Percentiles rank a stretch among this genome's conserved stretches.
phyloP scores from a whole-genome alignment of 2,888 invertebrate genomes.

The Cephus sareptanus region DNA sequence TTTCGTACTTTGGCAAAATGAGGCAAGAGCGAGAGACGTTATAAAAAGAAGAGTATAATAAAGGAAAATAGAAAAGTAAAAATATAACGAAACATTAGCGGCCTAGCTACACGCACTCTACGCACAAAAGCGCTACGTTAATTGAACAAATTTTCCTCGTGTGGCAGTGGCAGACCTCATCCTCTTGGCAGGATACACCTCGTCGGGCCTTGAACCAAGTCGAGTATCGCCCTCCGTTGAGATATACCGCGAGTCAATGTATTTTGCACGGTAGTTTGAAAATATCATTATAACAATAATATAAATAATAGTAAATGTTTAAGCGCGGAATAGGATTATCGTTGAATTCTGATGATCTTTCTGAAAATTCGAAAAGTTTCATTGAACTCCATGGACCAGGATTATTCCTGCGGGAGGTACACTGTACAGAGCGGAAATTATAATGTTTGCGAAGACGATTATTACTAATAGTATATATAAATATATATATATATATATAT shows the following conservation, averaged over 20 bases:
- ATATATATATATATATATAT: neutral
- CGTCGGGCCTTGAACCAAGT: neutral
- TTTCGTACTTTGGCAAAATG: neutral
- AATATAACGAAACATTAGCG: neutral
- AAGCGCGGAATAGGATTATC: neutral
- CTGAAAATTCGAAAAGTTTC: neutral
- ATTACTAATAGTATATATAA: neutral
- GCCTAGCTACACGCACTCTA: neutral
- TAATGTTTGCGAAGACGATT: conserved; percentile 9
- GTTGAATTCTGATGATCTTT: neutral
- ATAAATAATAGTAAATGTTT: neutral
- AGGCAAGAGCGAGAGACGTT: neutral
- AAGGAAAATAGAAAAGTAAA: neutral
- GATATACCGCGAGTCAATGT: neutral
- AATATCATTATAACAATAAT: neutral
- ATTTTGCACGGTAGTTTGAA: neutral
- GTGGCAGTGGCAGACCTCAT: neutral
- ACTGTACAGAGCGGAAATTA: conserved; percentile 20
- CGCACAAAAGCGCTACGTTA: neutral
- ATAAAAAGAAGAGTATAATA: neutral
- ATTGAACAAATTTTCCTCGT: neutral
- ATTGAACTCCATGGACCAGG: neutral
- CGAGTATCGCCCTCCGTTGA: neutral
- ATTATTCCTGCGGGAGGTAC: conserved; percentile 2
- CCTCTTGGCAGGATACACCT: neutral